Conservation (phyloP, 2,888 invertebrate genomes). For the Exephanes ischioxanthus region DNA sequence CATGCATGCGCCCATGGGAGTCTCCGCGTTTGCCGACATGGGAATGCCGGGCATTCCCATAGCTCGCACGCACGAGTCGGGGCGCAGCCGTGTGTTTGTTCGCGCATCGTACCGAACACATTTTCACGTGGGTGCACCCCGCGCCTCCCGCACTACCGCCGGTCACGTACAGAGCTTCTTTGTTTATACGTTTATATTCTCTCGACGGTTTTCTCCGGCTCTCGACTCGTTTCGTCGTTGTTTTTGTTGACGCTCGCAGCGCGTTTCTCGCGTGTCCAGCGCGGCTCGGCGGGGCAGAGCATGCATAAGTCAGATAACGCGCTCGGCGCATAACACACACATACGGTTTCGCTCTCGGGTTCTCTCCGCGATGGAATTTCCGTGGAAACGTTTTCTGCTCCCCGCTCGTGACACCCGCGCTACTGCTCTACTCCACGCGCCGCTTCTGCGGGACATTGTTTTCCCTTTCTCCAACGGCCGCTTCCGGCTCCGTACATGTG, state of each 20-base stretch:
- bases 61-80: conserved; percentile 21
- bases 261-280: conserved; percentile 66
- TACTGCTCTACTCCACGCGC: background rate
- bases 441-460: conserved; percentile 36
- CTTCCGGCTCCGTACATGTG: conserved; percentile 9
- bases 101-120: background rate
- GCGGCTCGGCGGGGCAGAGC: conserved; percentile 69
- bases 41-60: conserved; percentile 36
- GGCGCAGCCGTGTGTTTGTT: background rate
- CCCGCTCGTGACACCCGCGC: conserved; percentile 18
- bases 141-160: background rate
- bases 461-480: background rate
- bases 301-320: conserved; percentile 79
- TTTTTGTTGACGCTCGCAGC: conserved; percentile 43
- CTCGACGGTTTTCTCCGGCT: conserved; percentile 11
- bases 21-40: conserved; percentile 35
- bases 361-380: conserved; percentile 34
- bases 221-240: conserved; percentile 32
- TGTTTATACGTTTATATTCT: conserved; percentile 52
- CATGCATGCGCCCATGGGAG: conserved; percentile 14
- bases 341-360: conserved; percentile 5
- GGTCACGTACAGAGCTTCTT: conserved; percentile 54
- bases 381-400: conserved; percentile 32
- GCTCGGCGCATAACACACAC: background rate
- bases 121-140: background rate